Base-by-base conservation (phyloP, 2,113 vertebrate species). In the Lophotis ruficrista region DNA sequence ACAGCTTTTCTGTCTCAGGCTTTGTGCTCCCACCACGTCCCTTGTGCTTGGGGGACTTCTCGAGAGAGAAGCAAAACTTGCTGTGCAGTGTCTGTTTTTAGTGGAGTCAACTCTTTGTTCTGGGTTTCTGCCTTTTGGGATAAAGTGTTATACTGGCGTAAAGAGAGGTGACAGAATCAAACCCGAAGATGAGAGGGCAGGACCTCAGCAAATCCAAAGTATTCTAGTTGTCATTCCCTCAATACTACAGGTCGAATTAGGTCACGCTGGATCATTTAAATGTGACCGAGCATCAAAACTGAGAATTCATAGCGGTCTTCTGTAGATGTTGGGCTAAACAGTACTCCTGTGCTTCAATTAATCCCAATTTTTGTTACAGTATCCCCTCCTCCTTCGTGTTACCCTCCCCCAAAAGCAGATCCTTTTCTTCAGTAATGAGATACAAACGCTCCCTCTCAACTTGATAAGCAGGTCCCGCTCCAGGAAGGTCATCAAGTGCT, bases 401-500 rank as follows among this genome's bases (percentile, higher is more conserved):
- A 30, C 47, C 38, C 60, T 57, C 24, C n/a, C 50, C 65, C 47
- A 21, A 71, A 91, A 91, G 61, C 10, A 7, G 66, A 69, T 89
- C 37, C 48, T 41, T 79, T 53, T 27, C 47, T 77, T 93, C 45
- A 41, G 90, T 77, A 93, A 77, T 80, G 92, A 94, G 84, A 91
- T 81, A 90, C 28, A 53, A 83, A 70, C 71, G 53, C 43, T 88
- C n/a, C 56, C 25, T 68, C 94, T 94, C 56, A 62, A 65, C 86
- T 76, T 94, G 94, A 95, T 97, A 96, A 96, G 83, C 47, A 9
- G 1, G 50, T 82, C 72, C 79, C 57, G 83, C 83, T 80, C 6
- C 1, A 87, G 77, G 72, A 91, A 96, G 96, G 91, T 87, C 93
- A 93, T 95, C 91, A 94, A n/a, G 57, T 79, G 76, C 92, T 79